phyloP scores from a whole-genome alignment of 2,888 invertebrate species.

The Azorinus chamasolen region DNA sequence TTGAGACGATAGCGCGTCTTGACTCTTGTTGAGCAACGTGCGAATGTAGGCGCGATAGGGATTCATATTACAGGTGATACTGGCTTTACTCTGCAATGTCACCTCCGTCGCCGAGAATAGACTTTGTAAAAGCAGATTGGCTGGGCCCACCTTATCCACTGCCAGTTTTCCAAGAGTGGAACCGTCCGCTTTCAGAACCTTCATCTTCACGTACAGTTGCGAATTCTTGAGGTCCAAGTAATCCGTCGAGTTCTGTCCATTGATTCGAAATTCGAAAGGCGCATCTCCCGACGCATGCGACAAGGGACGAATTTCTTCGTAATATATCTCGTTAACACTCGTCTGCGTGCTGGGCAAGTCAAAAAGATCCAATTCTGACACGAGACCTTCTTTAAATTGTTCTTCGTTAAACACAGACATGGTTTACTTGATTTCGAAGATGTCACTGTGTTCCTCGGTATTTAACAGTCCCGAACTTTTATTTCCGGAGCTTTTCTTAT shows the following conservation, averaged over 20 bases:
- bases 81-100: too few species aligned
- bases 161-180: too few species aligned
- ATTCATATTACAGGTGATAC: too few species aligned
- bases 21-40: slow-evolving; percentile 18
- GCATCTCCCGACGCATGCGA: neutral
- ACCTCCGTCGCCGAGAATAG: too few species aligned
- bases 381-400: slow-evolving; percentile 6
- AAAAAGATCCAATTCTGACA: slow-evolving; percentile 2
- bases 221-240: slow-evolving; percentile 5
- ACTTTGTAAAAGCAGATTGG: too few species aligned
- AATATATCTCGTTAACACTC: neutral
- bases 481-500: neutral
- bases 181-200: too few species aligned
- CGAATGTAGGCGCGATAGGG: too few species aligned
- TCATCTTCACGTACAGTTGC: too few species aligned
- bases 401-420: slow-evolving; percentile 12
- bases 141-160: too few species aligned
- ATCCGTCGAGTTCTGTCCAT: slow-evolving; percentile 8
- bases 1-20: slow-evolving; percentile 25
- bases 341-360: slow-evolving; percentile 8
- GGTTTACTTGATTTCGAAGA: slow-evolving; percentile 12
- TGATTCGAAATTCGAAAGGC: slow-evolving; percentile 7
- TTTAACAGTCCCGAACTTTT: too few species aligned
- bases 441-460: slow-evolving; percentile 1
- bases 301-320: neutral